phyloP scores from a whole-genome alignment of 1,140 invertebrate genomes.

The Pseudomyrmex cubaensis region DNA sequence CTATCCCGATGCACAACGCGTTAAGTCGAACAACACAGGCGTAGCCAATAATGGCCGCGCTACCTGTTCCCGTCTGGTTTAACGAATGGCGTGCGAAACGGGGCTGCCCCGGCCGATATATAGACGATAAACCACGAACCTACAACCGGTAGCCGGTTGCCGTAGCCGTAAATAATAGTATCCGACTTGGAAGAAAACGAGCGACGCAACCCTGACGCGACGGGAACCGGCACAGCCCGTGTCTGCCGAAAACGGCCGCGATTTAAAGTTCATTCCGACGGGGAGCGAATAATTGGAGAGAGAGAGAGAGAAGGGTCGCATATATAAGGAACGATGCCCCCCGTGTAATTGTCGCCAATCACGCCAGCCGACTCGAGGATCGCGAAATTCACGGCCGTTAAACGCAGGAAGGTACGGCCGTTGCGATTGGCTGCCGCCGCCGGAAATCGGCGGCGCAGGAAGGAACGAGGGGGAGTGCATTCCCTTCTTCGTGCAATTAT shows the following conservation, averaged over 20 bases:
- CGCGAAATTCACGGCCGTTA: conserved; percentile 63
- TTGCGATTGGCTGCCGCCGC: conserved; percentile 20
- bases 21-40: conserved; percentile 35
- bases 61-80: conserved; percentile 57
- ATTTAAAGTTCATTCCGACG: conserved; percentile 81
- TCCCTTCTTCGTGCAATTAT: conserved; percentile 66
- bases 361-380: conserved; percentile 73
- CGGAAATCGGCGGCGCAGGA: conserved; percentile 29
- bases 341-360: conserved; percentile 74
- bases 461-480: not conserved
- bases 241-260: conserved; percentile 60
- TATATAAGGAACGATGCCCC: conserved; percentile 67
- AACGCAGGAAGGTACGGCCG: conserved; percentile 49
- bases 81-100: conserved; percentile 62
- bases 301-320: conserved; percentile 3
- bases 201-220: conserved; percentile 19
- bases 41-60: conserved; percentile 49
- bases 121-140: conserved; percentile 55
- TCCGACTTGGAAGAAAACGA: conserved; percentile 58
- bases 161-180: conserved; percentile 53
- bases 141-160: conserved; percentile 26
- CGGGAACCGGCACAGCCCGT: conserved; percentile 5
- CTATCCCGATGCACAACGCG: conserved; percentile 33
- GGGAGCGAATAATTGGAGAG: conserved; percentile 81
- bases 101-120: conserved; percentile 26